These are phyloP conservation scores for Pterois miles DNA, from an alignment of 2,797 vertebrate genomes.

Conservation along the genomic window DNA sequence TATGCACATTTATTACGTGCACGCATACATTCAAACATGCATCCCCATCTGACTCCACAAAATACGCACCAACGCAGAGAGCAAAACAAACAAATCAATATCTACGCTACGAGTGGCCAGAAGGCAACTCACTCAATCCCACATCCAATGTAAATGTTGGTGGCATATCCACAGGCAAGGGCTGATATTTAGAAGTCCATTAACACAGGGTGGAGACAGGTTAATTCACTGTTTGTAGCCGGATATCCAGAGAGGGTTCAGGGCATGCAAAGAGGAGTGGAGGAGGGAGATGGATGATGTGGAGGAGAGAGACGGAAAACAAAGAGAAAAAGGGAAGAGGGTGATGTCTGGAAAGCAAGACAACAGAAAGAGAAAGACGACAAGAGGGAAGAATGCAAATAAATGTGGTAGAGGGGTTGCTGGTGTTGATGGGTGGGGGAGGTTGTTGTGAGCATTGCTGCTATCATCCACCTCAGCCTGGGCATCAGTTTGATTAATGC, in stretches of 20 bases:
- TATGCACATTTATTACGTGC: slow-evolving; percentile 31
- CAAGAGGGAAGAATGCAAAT: slow-evolving; percentile 36
- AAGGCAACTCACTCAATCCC: slow-evolving; percentile 68
- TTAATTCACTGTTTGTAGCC: slow-evolving; percentile 78
- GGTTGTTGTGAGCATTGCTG: slow-evolving; percentile 67
- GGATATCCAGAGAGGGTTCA: slow-evolving; percentile 54
- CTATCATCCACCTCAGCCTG: slow-evolving; percentile 73
- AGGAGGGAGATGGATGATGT: slow-evolving; percentile 30
- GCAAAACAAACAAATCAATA: slow-evolving; percentile 68
- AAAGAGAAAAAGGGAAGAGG: slow-evolving; percentile 2
- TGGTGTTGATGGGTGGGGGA: slow-evolving; percentile 25
- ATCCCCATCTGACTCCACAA: slow-evolving; percentile 35
- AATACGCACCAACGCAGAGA: slow-evolving; percentile 41
- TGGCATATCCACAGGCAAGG: slow-evolving; percentile 72
- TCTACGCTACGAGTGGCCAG: slow-evolving; percentile 49
- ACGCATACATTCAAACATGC: slow-evolving; percentile 31
- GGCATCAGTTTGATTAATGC: slow-evolving; percentile 80
- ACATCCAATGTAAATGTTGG: slow-evolving; percentile 73
- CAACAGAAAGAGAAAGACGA: not conserved
- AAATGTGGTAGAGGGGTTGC: slow-evolving; percentile 17
- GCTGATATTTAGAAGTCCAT: slow-evolving; percentile 84
- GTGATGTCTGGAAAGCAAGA: slow-evolving; percentile 10
- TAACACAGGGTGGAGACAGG: slow-evolving; percentile 75
- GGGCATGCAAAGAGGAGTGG: slow-evolving; percentile 37
- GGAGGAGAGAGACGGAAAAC: not conserved